Conservation (phyloP, 2,797 vertebrate species). For the Buceros bicornis region DNA sequence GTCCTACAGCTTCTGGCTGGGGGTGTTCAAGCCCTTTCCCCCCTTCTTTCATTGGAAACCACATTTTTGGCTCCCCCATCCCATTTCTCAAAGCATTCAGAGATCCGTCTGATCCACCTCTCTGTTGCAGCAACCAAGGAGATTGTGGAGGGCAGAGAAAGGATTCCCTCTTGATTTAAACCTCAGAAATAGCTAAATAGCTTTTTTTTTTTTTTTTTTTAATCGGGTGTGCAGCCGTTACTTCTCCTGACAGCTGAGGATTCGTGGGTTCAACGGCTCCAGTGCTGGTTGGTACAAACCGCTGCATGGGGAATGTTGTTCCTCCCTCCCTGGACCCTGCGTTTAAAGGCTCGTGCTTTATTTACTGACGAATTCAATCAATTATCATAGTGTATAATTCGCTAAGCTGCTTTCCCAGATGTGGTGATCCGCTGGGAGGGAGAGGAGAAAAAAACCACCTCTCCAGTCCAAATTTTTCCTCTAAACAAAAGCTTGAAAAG, state of each 20-base stretch:
- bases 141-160: neutral
- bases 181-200: neutral
- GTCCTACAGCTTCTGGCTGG: neutral
- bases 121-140: neutral
- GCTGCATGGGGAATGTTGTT: neutral
- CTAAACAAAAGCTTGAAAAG: neutral
- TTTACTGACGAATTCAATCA: slow-evolving; percentile 42
- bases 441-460: neutral
- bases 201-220: too few relatives aligned
- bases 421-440: neutral
- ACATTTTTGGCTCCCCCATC: neutral
- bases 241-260: neutral
- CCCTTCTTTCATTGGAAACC: neutral
- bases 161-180: neutral
- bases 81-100: neutral
- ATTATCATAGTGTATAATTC: slow-evolving; percentile 1
- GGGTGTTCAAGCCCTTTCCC: neutral
- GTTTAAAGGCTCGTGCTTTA: slow-evolving; percentile 3
- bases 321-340: neutral
- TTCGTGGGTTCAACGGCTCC: rapidly evolving
- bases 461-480: neutral
- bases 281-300: neutral
- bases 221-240: neutral
- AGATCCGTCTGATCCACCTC: neutral
- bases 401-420: slow-evolving; percentile 33